Evolutionary conservation across 2,113 vertebrate species (phyloP), one percentile per base, ranked within the genome.

Genomic region (Apistogramma diplotaenia): DNA sequence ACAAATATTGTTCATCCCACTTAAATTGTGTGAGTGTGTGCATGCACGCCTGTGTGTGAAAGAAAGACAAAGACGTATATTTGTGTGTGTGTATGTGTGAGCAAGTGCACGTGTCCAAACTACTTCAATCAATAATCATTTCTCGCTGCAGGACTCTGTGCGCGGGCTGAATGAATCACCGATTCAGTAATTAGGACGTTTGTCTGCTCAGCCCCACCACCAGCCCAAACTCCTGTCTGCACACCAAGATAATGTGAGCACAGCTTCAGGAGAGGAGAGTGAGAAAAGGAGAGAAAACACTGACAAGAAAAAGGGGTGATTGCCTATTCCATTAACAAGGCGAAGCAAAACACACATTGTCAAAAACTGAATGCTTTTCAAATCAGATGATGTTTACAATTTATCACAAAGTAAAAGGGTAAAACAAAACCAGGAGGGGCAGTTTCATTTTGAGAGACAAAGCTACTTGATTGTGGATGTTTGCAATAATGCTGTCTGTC

Each of bases 61-160:
- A 33, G 37, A 33, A 70, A 78, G 72, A 85, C 71, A 84, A 83
- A 92, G 78, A 51, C 72, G 51, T 76, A 62, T 84, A 83, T 91
- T 76, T 23, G 75, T 91, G 78, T 23, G 75, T 75, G 58, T 81
- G 83, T 91, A 77, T 27, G 75, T 73, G 58, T 79, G 83, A 79
- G 86, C 72, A 62, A 78, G 79, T 83, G 86, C 73, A 74, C 71
- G 61, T 89, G 91, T 91, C 86, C 85, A 90, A 91, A 89, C 82
- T 58, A 81, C 89, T 90, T 90, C 83, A 91, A 94, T 94, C 91
- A 93, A 92, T 93, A 93, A 92, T 87, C 86, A 85, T 89, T 93
- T 88, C 82, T 86, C 81, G 55, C 90, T 62, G 82, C 89, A 86
- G 90, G 86, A 91, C 85, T 83, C 82, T 23, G 75, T 16, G 76